Conservation (phyloP, 2,888 invertebrate species). For the Acleris literana region DNA sequence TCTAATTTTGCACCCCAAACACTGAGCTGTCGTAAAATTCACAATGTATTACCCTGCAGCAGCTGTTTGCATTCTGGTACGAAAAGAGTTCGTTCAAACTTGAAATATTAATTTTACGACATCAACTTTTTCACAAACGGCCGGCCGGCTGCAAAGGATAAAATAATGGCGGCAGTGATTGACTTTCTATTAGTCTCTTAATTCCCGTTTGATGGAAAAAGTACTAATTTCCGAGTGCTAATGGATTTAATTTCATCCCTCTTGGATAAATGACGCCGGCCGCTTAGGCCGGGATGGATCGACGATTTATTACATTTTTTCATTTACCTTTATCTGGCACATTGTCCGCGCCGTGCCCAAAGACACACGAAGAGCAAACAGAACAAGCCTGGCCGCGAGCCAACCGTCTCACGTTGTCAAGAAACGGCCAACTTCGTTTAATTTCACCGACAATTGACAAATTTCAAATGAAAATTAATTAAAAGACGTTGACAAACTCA, state of each 20-base stretch:
- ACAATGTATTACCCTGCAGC: conserved; percentile 16
- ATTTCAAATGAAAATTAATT: conserved; percentile 70
- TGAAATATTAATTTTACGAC: conserved; percentile 25
- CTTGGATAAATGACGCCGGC: conserved; percentile 32
- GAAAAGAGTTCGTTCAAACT: conserved; percentile 18
- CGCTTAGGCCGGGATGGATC: conserved; percentile 10
- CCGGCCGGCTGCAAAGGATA: conserved; percentile 8
- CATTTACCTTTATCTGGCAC: conserved; percentile 41
- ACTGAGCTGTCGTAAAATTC: conserved; percentile 3
- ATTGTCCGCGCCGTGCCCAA: conserved; percentile 39
- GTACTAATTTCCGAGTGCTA: conserved; percentile 25
- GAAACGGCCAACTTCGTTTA: conserved; percentile 66
- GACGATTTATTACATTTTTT: conserved; percentile 41
- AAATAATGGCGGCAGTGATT: conserved; percentile 26
- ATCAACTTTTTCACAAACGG: conserved; percentile 16
- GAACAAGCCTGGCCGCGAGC: conserved; percentile 59
- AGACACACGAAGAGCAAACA: conserved; percentile 43
- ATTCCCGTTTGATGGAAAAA: conserved; percentile 25
- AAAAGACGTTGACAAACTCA: conserved; percentile 65
- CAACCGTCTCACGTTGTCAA: conserved; percentile 61
- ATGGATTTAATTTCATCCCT: conserved; percentile 49
- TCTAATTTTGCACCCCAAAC: conserved; percentile 2
- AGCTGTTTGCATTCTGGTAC: conserved; percentile 22
- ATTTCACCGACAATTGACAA: conserved; percentile 67
- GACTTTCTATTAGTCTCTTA: conserved; percentile 28